Percentiles rank a stretch among this genome's conserved stretches.
phyloP scores from a whole-genome alignment of 2,888 invertebrate species.

The Limnephilus marmoratus region DNA sequence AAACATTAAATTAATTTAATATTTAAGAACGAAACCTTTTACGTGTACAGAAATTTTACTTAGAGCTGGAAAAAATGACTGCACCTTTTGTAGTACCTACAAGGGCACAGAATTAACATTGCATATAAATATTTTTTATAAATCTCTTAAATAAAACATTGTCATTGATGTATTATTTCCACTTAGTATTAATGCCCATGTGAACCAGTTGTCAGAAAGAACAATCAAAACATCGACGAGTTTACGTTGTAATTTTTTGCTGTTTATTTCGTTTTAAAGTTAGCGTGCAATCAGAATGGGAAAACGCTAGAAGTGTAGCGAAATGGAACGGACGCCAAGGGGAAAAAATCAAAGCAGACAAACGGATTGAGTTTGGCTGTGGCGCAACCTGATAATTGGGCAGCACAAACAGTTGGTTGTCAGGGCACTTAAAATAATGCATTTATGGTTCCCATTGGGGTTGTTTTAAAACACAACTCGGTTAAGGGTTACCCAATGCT shows the following conservation, averaged over 20 bases:
- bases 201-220: background rate
- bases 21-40: too few relatives aligned
- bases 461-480: background rate
- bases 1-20: too few relatives aligned
- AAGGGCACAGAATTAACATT: too few relatives aligned
- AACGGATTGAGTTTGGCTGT: background rate
- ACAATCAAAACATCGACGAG: background rate
- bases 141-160: background rate
- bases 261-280: background rate
- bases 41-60: too few relatives aligned
- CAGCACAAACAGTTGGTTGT: constrained; percentile 5
- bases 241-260: background rate
- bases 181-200: background rate
- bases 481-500: background rate
- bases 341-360: constrained; percentile 2
- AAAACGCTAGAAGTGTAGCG: background rate
- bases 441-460: constrained; percentile 5
- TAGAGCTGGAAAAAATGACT: too few relatives aligned
- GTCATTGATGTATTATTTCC: background rate
- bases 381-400: background rate
- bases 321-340: background rate
- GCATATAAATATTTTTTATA: background rate
- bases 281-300: background rate
- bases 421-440: constrained; percentile 28
- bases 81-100: too few relatives aligned